These are phyloP conservation scores for Hypotaenidia okinawae DNA, from an alignment of 2,797 vertebrate species.

Conservation along the genomic window DNA sequence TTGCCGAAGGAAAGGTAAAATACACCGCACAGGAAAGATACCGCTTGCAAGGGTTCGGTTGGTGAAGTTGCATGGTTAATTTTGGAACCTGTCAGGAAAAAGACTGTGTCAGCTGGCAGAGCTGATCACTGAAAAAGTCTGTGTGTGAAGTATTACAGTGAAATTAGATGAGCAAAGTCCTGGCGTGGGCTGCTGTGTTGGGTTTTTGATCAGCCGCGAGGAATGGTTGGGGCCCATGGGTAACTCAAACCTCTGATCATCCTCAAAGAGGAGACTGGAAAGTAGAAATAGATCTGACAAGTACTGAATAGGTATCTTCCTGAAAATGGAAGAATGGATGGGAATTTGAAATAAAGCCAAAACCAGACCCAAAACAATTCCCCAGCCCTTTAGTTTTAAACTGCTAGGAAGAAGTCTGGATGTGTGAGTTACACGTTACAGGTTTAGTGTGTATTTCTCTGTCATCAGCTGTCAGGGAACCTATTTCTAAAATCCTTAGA, in stretches of 20 bases:
- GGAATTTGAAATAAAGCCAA: neutral
- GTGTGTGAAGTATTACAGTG: neutral
- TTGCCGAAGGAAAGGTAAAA: neutral
- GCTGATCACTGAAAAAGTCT: neutral
- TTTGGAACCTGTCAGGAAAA: neutral
- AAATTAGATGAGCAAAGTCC: neutral
- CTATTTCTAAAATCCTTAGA: neutral
- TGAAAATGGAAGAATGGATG: neutral
- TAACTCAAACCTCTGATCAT: neutral
- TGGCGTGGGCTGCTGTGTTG: too few species aligned
- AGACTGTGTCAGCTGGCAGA: neutral
- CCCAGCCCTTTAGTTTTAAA: neutral
- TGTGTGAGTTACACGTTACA: neutral
- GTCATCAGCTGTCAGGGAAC: neutral
- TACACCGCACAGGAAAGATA: rapidly evolving
- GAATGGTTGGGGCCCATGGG: neutral
- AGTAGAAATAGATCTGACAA: neutral
- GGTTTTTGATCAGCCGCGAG: neutral
- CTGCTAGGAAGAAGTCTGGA: neutral
- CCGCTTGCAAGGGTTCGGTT: neutral
- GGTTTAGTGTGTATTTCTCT: neutral
- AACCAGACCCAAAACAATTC: neutral
- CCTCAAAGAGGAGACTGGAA: neutral
- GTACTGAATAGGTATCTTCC: neutral
- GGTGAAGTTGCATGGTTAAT: neutral